Base-by-base conservation (phyloP, 2,888 invertebrate genomes). In the Hirudinaria manillensis region DNA sequence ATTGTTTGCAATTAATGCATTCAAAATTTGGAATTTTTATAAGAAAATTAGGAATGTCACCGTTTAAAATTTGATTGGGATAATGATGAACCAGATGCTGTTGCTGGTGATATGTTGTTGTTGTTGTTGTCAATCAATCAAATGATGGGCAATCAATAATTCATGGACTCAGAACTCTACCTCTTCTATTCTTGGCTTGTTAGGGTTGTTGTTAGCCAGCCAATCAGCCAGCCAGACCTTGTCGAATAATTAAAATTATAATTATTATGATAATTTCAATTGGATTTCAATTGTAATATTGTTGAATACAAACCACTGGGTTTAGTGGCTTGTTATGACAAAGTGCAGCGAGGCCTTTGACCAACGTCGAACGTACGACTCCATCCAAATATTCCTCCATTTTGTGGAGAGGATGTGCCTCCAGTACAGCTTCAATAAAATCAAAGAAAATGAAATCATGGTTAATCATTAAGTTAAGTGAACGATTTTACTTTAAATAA, bases 181-280 rank as follows among this genome's bases (percentile, higher is more conserved):
- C 45, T 72, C 73, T 32, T 77, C 70, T 27, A 85, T 81, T 77
- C 80, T 81, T 13, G 85, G 91, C 82, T 89, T 90, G 82, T 90
- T 91, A 3, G 91, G 91, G 86, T 93, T 92, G 84, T 92, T 90
- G 65, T 88, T 85, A 7, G 90, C 85, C 61, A 93, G 86, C 89
- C 91, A 90, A 79, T 92, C 90, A 0, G 92, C 92, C 65, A 93
- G 85, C 90, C 91, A 92, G 38, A 90, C 79, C 85, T 86, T 81
- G 79, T 1, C 10, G 13, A 45, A 45, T 16, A 7, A 45, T 6
- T n/a, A 3, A 10, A 45, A 45, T 2, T 7, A 16, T 45, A 10
- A 45, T 45, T 45, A 1, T 45, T 16, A 45, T 7, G 1, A 45
- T 45, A 16, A 16, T 45, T 3, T 16, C 45, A 7, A 45, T 1